Percentiles rank a stretch among this genome's conserved stretches.
phyloP scores from a whole-genome alignment of 2,888 invertebrate genomes.

The Aphodius sticticus region DNA sequence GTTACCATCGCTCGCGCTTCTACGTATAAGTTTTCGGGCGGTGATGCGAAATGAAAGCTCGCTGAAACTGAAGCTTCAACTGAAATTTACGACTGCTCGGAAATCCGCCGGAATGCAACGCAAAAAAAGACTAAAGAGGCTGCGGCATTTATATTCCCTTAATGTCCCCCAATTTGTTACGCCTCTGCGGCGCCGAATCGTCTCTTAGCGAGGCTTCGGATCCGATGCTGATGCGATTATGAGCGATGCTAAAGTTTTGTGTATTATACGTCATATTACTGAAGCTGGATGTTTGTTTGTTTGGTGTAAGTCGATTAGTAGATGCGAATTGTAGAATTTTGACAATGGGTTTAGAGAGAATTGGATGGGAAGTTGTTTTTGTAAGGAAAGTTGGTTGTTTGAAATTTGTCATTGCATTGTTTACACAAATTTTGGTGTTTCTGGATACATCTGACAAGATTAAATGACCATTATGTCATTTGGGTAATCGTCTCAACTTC shows the following conservation, averaged over 20 bases:
- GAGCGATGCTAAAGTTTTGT: background rate
- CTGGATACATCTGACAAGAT: too few species aligned
- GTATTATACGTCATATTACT: background rate
- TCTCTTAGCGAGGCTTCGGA: background rate
- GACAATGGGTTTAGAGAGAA: too few species aligned
- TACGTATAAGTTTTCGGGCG: background rate
- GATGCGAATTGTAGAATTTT: too few species aligned
- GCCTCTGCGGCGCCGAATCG: background rate
- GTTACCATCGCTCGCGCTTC: background rate
- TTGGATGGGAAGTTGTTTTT: too few species aligned
- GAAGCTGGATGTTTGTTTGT: too few species aligned
- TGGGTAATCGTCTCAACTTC: too few species aligned
- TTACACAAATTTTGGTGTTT: too few species aligned
- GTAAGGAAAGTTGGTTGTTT: too few species aligned
- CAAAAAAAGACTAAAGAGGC: background rate
- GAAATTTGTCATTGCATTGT: too few species aligned
- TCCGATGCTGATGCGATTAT: background rate
- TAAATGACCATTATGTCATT: too few species aligned
- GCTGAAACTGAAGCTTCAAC: background rate
- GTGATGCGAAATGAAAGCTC: background rate
- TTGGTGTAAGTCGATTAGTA: too few species aligned
- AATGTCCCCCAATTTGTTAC: constrained; percentile 4
- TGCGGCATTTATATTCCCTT: background rate
- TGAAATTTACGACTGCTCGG: background rate
- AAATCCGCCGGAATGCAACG: background rate